Evolutionary conservation across 2,113 vertebrate genomes (phyloP), one percentile per base, ranked within the genome.

Genomic region (Bothrops jararaca): DNA sequence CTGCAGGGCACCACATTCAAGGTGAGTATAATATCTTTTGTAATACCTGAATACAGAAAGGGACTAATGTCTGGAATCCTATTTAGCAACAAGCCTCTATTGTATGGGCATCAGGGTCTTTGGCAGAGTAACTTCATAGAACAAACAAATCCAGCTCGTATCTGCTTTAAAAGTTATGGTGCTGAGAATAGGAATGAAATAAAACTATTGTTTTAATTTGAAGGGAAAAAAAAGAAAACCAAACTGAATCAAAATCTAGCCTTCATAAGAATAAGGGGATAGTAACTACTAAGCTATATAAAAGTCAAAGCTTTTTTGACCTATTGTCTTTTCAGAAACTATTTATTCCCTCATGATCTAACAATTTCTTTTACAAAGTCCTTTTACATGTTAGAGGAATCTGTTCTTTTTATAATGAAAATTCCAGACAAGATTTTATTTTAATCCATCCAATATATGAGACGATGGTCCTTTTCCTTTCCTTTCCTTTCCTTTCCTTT

Each of bases 361-460:
- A 88, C 53, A 50, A 91, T 2, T 26, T 92, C 96, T 96, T 88
- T 95, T 92, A 89, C 56, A 89, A 94, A 58, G 92, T 58, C 29
- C 29, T 69, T 69, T n/a, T 60, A 26, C n/a, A 45, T 5, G 91
- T 92, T 91, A 93, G 90, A 69, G 85, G 45, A 12, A 0, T 91
- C 57, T 89, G 88, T 91, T 58, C 89, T 93, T 60, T 86, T 64
- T 91, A 48, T 64, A 96, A 95, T 95, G 39, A 85, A 24, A 93
- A 96, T 93, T 95, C 95, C 86, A 20, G 86, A 69, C 95, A 94
- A 89, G 89, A 94, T 93, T 96, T 97, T 95, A 86, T 50, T 91
- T 97, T 93, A 96, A 88, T 94, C 92, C 91, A 91, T 85, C 90
- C 92, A 95, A 93, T 80, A 22, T 57, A 89, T 95, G 53, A 92